Evolutionary conservation across 2,113 vertebrate genomes (phyloP).

Genomic region (Cryptotis parvus): DNA sequence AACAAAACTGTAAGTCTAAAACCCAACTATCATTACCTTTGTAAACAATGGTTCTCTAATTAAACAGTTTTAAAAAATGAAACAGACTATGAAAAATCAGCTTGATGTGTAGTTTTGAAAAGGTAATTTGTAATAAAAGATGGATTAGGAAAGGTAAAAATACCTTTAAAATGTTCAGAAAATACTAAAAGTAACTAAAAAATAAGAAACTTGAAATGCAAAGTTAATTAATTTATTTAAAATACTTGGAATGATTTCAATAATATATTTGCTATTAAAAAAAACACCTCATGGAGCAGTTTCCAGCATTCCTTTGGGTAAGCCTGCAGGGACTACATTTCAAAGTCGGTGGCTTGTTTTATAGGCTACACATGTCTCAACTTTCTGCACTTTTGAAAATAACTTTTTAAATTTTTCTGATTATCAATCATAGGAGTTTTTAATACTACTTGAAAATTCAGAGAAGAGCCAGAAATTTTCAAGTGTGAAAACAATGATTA

Average conservation of each 20-base stretch:
- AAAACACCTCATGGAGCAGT: too few relatives aligned
- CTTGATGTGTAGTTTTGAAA: background rate
- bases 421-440: background rate
- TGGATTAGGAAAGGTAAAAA: background rate
- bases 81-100: background rate
- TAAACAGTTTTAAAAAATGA: background rate
- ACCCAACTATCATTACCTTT: too few relatives aligned
- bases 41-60: too few relatives aligned
- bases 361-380: background rate
- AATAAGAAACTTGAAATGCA: too few relatives aligned
- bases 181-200: too few relatives aligned
- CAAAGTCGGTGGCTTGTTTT: background rate
- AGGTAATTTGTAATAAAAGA: background rate
- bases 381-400: background rate
- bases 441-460: background rate
- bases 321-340: background rate
- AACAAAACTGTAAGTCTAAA: too few relatives aligned
- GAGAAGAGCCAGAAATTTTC: constrained; percentile 27
- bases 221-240: too few relatives aligned
- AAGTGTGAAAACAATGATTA: constrained; percentile 69
- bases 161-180: background rate
- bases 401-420: constrained; percentile 1
- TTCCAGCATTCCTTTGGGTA: too few relatives aligned
- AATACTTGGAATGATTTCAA: too few relatives aligned
- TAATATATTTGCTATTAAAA: too few relatives aligned